A percentile compares a stretch with the other conserved stretches of the same genome.
These are phyloP conservation scores for Drosophila basisetae DNA, from an alignment of 2,888 invertebrate species.

Conservation along the genomic window DNA sequence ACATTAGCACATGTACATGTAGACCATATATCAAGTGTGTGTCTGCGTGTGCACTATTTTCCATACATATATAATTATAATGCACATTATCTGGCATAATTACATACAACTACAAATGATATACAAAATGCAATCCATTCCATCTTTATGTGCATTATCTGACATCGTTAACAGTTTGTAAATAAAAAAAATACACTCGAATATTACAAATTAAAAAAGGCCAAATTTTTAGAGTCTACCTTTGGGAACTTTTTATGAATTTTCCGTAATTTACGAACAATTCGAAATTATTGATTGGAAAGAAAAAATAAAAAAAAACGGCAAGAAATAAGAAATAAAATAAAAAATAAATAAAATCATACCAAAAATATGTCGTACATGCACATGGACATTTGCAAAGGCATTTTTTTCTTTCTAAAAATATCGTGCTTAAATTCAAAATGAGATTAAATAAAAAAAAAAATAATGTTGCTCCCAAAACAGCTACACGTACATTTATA, in stretches of 20 bases:
- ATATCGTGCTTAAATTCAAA: slow-evolving; percentile 31
- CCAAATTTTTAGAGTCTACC: neutral
- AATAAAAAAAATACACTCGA: neutral
- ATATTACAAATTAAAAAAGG: neutral
- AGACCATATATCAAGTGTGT: neutral
- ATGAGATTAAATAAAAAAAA: slow-evolving; percentile 18
- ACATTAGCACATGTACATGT: neutral
- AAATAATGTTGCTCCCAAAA: slow-evolving; percentile 19
- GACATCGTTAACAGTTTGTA: neutral
- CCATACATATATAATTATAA: slow-evolving; percentile 1
- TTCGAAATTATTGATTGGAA: neutral
- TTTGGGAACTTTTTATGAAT: neutral
- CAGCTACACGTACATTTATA: neutral
- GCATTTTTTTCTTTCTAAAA: slow-evolving; percentile 21
- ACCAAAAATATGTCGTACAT: slow-evolving; percentile 4
- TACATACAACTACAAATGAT: neutral
- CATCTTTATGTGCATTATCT: neutral
- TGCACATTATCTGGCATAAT: neutral
- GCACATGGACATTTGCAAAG: slow-evolving; percentile 11
- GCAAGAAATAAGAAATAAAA: neutral
- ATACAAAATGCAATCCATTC: neutral
- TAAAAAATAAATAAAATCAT: slow-evolving; percentile 3
- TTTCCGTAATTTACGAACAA: neutral
- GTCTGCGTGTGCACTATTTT: neutral
- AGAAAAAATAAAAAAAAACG: neutral